Base-by-base conservation (phyloP, 2,888 invertebrate genomes). In the Eremobia ochroleuca region DNA sequence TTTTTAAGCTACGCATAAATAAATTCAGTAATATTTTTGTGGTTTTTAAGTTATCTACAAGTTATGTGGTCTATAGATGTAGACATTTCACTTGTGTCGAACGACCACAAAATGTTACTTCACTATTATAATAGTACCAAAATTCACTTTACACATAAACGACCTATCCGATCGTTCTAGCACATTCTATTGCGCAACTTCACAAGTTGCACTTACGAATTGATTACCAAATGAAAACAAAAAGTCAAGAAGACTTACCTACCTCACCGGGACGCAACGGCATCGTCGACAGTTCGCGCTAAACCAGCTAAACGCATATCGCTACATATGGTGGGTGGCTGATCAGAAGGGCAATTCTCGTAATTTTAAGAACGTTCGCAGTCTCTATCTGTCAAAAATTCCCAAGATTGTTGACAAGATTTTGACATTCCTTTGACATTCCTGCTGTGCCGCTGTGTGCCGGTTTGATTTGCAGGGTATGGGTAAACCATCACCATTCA, bases 181-280 rank as follows among this genome's bases (percentile, higher is more conserved):
- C 77, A 67, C 67, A 37, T 67, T 77, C 76, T 55, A 43, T 77
- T 62, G 18, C 62, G 61, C 11, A 78, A 71, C 55, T n/a, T 25
- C 18, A 15, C 13, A 6, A 58, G 58, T 31, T 28, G 9, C 21
- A 40, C 34, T 65, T 34, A 78, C 70, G 70, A 59, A 43, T 66
- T 65, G 71, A 77, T 77, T 68, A 77, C 77, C 34, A 68, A 77
- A 77, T 46, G 25, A 37, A 67, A 52, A 76, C n/a, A 77, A 71
- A 49, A 74, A 49, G 15, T 31, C 40, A 75, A 66, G 49, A 13
- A 58, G n/a, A 40, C 28, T 21, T 49, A 34, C 3, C 3, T 34
- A 49, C 49, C 49, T 49, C 21, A 49, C 21, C 21, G 0, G 4
- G 46, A 46, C 6, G 6, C 46, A 18, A 49, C 8, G 49, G 49